A percentile compares a stretch with the other conserved stretches of the same genome.
phyloP scores from a whole-genome alignment of 2,113 vertebrate species.

The Tupaia tana region DNA sequence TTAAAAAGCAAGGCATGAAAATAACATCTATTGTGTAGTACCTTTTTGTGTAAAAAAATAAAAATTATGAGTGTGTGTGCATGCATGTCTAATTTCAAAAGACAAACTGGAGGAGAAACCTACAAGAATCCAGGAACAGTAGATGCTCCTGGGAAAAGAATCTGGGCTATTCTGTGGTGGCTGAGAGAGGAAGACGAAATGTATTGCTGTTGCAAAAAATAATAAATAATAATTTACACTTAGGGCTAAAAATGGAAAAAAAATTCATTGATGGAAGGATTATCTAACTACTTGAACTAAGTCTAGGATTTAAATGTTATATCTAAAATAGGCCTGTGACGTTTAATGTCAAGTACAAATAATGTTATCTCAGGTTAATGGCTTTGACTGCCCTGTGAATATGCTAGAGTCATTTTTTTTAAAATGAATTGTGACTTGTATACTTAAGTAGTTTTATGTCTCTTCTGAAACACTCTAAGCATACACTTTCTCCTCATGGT shows the following conservation, averaged over 20 bases:
- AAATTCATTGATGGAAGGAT: slow-evolving; percentile 15
- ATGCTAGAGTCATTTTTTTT: slow-evolving; percentile 17
- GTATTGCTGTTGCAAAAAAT: not conserved
- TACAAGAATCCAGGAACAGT: not conserved
- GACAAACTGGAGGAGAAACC: not conserved
- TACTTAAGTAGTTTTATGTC: not conserved
- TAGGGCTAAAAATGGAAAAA: not conserved
- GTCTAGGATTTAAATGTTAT: slow-evolving; percentile 46
- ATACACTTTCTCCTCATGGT: not conserved
- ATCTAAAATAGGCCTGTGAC: slow-evolving; percentile 33
- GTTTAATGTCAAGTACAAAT: slow-evolving; percentile 68
- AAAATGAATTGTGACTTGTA: slow-evolving; percentile 29
- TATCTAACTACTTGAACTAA: not conserved
- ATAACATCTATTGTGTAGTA: not conserved
- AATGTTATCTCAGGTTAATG: slow-evolving; percentile 56
- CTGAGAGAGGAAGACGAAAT: not conserved
- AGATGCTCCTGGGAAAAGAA: not conserved
- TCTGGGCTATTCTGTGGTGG: not conserved
- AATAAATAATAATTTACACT: not conserved
- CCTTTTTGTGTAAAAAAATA: slow-evolving; percentile 27
- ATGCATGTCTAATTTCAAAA: not conserved
- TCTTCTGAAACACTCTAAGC: not conserved
- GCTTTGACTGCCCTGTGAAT: slow-evolving; percentile 40
- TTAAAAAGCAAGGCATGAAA: not conserved
- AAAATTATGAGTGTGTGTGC: not conserved